These are phyloP conservation scores for Malurus melanocephalus DNA, from an alignment of 2,113 vertebrate genomes.

Conservation along the genomic window DNA sequence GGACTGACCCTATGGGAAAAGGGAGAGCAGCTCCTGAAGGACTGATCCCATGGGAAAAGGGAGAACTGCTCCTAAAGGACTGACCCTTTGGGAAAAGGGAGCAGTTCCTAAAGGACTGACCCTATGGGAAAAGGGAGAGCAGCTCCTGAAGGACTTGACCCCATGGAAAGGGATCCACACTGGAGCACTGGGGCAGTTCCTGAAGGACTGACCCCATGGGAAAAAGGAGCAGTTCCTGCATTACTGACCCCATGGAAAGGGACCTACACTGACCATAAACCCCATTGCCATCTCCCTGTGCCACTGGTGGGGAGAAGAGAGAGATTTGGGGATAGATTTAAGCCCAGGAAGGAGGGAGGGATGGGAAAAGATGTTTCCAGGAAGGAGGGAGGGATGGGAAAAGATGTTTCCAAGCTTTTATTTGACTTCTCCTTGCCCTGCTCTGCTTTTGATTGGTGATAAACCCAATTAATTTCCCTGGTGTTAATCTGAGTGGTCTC, in stretches of 20 bases:
- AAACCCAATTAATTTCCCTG: neutral
- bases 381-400: too few relatives aligned
- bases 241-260: too few relatives aligned
- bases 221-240: fast-evolving
- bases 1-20: neutral
- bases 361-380: neutral
- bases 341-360: neutral
- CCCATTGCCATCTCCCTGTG: neutral
- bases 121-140: neutral
- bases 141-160: neutral
- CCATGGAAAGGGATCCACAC: too few relatives aligned
- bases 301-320: neutral
- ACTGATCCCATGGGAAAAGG: neutral
- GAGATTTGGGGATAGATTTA: neutral
- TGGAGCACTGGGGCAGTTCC: neutral
- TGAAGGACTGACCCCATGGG: too few relatives aligned
- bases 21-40: too few relatives aligned
- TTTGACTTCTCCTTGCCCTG: neutral
- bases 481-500: neutral
- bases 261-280: neutral
- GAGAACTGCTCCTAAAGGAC: neutral
- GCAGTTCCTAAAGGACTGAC: neutral
- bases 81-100: neutral
- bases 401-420: neutral
- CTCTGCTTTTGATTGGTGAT: neutral